phyloP scores from a whole-genome alignment of 2,113 vertebrate genomes.

The Ariopsis seemanni region DNA sequence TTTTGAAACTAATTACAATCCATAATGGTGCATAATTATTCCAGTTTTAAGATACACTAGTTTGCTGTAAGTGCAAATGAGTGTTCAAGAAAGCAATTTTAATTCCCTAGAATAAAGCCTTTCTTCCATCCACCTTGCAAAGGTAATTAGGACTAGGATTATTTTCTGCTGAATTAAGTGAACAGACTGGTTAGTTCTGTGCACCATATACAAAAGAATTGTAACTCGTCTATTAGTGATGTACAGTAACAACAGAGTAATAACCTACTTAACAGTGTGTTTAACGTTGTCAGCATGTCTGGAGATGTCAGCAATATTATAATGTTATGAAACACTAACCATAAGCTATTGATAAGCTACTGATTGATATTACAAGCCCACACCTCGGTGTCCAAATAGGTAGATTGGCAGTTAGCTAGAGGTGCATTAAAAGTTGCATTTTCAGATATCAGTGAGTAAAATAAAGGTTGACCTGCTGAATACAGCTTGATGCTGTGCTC shows the following conservation, averaged over 20 bases:
- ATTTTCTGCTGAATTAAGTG: background rate
- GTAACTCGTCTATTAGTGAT: background rate
- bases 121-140: background rate
- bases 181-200: background rate
- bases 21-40: constrained; percentile 13
- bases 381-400: background rate
- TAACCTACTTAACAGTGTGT: background rate
- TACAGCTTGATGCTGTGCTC: background rate
- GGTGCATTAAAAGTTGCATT: background rate
- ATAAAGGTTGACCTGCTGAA: background rate
- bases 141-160: constrained; percentile 3
- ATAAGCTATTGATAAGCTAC: background rate
- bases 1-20: background rate
- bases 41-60: background rate
- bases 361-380: background rate
- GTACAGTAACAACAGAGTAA: background rate
- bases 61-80: background rate
- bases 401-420: background rate
- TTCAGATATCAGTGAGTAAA: background rate
- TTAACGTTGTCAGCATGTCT: background rate
- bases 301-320: background rate
- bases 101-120: background rate
- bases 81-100: constrained; percentile 1
- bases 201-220: background rate
- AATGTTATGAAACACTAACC: background rate